Percentiles rank a stretch among this genome's conserved stretches.
Conservation (phyloP, 30 jellyfish, hydroid and myxozoan species). For the Haliclystus octoradiatus region DNA sequence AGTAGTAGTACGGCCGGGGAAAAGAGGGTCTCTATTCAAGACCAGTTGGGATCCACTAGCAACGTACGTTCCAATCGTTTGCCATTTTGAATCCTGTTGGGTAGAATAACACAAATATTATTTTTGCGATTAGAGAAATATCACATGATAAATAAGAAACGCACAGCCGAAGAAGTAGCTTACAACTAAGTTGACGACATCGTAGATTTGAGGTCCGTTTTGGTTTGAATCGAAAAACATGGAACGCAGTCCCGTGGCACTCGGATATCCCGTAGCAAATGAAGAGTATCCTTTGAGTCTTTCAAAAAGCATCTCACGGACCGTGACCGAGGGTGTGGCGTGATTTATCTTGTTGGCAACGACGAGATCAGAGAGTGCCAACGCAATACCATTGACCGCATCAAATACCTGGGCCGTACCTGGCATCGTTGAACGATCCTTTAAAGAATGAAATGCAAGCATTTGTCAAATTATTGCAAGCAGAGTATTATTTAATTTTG, state of each 20-base stretch:
- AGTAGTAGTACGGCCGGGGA: conserved; percentile 80
- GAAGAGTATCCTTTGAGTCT: conserved; percentile 37
- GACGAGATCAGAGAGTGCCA: conserved; percentile 80
- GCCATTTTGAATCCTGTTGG: conserved; percentile 71
- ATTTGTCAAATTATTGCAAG: too few species aligned
- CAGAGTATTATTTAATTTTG: too few species aligned
- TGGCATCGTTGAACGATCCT: conserved; percentile 58
- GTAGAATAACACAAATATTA: too few species aligned
- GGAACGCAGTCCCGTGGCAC: conserved; percentile 64
- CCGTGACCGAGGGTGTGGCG: conserved; percentile 21
- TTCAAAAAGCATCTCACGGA: conserved; percentile 33
- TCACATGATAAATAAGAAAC: too few species aligned
- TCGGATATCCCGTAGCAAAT: conserved; percentile 68
- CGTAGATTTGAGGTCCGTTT: conserved; percentile 82
- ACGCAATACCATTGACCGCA: conserved; percentile 89
- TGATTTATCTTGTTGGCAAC: conserved; percentile 38
- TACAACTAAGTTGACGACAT: conserved; percentile 62
- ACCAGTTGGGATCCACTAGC: conserved; percentile 15
- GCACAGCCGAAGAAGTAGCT: too few species aligned
- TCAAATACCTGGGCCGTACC: conserved; percentile 86
- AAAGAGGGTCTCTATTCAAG: conserved; percentile 56
- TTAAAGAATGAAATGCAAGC: neutral
- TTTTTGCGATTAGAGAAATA: too few species aligned
- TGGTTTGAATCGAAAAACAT: conserved; percentile 71
- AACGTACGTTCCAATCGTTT: conserved; percentile 51